Conservation (phyloP, 1,140 invertebrate genomes). For the Drosophila sturtevanti region DNA sequence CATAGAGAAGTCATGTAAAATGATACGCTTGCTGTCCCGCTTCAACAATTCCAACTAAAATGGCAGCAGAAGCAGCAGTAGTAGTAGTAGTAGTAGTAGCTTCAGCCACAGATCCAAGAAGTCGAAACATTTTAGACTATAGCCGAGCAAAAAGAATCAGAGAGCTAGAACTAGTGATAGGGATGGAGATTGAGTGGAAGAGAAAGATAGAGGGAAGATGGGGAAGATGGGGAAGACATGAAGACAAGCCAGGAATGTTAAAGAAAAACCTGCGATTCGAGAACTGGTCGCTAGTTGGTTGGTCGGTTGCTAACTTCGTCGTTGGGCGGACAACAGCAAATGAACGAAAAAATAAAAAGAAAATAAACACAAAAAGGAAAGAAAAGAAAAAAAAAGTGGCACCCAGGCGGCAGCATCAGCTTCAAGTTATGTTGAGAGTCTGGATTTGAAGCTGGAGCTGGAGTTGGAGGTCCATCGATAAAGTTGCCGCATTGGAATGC, state of each 20-base stretch:
- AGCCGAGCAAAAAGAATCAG: conserved; percentile 44
- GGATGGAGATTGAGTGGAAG: background rate
- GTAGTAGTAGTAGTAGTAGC: conserved; percentile 6
- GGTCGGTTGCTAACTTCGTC: conserved; percentile 15
- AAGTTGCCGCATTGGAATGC: conserved; percentile 68
- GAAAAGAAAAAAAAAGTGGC: conserved; percentile 65
- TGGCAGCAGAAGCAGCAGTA: conserved; percentile 33
- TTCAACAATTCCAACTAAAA: conserved; percentile 61
- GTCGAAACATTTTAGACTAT: conserved; percentile 60
- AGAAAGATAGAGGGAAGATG: conserved; percentile 26
- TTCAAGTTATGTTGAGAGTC: conserved; percentile 28
- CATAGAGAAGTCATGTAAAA: conserved; percentile 76
- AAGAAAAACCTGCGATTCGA: conserved; percentile 66
- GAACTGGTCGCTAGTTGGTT: conserved; percentile 59
- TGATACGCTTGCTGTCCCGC: conserved; percentile 65
- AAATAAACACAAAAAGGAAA: conserved; percentile 12
- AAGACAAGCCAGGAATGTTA: conserved; percentile 57
- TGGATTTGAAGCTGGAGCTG: conserved; percentile 22
- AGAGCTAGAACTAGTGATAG: conserved; percentile 9
- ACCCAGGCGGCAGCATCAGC: conserved; percentile 57
- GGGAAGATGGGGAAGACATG: conserved; percentile 21
- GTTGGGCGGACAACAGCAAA: conserved; percentile 48
- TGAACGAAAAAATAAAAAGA: conserved; percentile 22
- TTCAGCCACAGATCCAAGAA: conserved; percentile 7
- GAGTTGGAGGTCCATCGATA: conserved; percentile 53